Evolutionary conservation across 2,888 invertebrate genomes (phyloP).

Genomic region (Anarsia innoxiella): DNA sequence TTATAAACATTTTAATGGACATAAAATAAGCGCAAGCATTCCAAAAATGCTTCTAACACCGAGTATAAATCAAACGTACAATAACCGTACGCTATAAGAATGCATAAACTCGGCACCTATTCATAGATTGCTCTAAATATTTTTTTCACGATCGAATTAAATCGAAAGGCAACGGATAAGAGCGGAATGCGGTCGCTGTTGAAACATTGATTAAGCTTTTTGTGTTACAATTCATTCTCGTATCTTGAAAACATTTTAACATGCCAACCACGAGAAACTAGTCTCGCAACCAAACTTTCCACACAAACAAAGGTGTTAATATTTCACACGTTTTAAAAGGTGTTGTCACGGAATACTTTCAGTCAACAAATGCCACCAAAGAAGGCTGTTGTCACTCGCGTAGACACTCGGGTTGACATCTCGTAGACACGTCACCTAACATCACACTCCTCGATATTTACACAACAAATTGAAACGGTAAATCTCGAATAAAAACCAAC

Average conservation of each 20-base stretch:
- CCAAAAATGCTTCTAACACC: no score
- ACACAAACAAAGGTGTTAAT: conserved; percentile 16
- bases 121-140: conserved; percentile 27
- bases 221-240: conserved; percentile 26
- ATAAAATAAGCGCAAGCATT: no score
- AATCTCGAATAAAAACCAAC: conserved; percentile 31
- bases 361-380: conserved; percentile 40
- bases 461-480: conserved; percentile 41
- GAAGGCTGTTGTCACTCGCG: conserved; percentile 32
- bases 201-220: conserved; percentile 57
- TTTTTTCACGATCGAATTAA: conserved; percentile 58
- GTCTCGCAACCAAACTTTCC: conserved; percentile 29
- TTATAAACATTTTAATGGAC: no score
- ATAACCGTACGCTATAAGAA: no score
- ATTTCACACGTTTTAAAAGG: conserved; percentile 32
- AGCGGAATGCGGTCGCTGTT: conserved; percentile 53
- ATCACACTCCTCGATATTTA: no score
- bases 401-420: conserved; percentile 28
- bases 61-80: no score
- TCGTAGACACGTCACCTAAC: no score
- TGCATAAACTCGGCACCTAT: conserved; percentile 20
- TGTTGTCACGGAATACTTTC: conserved; percentile 33
- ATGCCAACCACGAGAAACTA: conserved; percentile 19
- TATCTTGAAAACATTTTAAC: conserved; percentile 17
- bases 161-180: conserved; percentile 49